phyloP scores from a whole-genome alignment of 2,888 invertebrate genomes.

The Tipula helvola region DNA sequence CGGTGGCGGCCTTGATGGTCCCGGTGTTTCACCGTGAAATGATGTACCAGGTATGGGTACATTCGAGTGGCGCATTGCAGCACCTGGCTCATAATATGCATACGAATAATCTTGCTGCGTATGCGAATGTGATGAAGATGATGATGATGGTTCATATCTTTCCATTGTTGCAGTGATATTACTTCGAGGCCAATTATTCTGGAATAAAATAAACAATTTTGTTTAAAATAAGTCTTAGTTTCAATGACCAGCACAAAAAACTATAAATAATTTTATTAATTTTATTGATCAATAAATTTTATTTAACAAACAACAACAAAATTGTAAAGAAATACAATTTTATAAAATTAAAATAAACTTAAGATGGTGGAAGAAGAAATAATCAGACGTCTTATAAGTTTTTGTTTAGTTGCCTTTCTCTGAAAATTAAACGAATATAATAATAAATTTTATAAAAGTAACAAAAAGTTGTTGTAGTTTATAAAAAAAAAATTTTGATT shows the following conservation, averaged over 20 bases:
- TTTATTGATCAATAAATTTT: background rate
- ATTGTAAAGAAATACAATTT: background rate
- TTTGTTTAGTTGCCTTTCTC: background rate
- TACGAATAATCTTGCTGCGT: slow-evolving; percentile 58
- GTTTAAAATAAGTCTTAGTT: background rate
- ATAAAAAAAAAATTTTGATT: background rate
- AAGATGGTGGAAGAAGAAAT: background rate
- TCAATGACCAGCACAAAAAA: background rate
- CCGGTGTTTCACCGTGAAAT: slow-evolving; percentile 23
- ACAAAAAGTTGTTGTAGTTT: background rate
- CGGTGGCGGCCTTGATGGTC: slow-evolving; percentile 25
- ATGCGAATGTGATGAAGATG: slow-evolving; percentile 25
- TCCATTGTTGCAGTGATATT: slow-evolving; percentile 45
- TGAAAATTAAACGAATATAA: background rate
- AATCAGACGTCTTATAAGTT: background rate
- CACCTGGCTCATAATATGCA: slow-evolving; percentile 66
- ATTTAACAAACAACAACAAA: background rate
- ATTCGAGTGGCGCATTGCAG: slow-evolving; percentile 47
- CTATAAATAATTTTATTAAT: background rate
- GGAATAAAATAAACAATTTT: background rate
- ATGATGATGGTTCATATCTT: slow-evolving; percentile 36
- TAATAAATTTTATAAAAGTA: background rate
- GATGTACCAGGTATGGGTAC: slow-evolving; percentile 43
- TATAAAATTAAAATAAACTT: background rate
- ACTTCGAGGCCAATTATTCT: slow-evolving; percentile 40